These are phyloP conservation scores for Imbricaverruca yamaguchii DNA, from an alignment of 2,888 invertebrate species.

Conservation along the genomic window DNA sequence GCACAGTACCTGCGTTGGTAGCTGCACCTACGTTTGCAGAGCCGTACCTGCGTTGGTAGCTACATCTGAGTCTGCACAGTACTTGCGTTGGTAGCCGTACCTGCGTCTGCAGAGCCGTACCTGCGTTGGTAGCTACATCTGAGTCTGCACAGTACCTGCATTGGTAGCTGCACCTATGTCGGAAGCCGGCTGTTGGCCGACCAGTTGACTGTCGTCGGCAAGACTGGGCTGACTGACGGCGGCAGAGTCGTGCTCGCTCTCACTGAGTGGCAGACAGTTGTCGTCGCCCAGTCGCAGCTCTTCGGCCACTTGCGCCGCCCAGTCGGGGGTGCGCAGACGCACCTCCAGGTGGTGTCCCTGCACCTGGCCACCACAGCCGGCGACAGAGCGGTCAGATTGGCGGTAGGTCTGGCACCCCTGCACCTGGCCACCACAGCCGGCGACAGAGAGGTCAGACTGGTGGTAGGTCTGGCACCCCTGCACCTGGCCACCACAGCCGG, in stretches of 20 bases:
- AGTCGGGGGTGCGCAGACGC: slow-evolving; percentile 72
- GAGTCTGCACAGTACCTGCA: too few species aligned
- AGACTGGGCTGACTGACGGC: not conserved
- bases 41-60: too few species aligned
- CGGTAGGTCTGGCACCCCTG: not conserved
- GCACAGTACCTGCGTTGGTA: too few species aligned
- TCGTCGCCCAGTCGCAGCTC: slow-evolving; percentile 77
- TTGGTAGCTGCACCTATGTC: not conserved
- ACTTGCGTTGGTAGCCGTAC: too few species aligned
- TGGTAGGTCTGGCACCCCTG: too few species aligned
- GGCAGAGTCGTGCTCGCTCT: slow-evolving; percentile 26
- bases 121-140: too few species aligned
- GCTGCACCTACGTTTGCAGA: too few species aligned
- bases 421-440: not conserved
- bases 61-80: too few species aligned
- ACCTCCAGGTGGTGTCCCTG: slow-evolving; percentile 52
- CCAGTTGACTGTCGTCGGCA: not conserved
- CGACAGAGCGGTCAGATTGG: not conserved
- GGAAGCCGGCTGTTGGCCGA: not conserved
- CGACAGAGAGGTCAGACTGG: too few species aligned
- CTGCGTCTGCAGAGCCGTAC: too few species aligned
- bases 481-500: too few species aligned
- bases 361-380: slow-evolving; percentile 34
- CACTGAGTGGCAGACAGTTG: slow-evolving; percentile 65
- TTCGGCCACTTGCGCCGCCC: slow-evolving; percentile 70